phyloP scores from a whole-genome alignment of 2,888 invertebrate genomes.

The Caenorhabditis uteleia region DNA sequence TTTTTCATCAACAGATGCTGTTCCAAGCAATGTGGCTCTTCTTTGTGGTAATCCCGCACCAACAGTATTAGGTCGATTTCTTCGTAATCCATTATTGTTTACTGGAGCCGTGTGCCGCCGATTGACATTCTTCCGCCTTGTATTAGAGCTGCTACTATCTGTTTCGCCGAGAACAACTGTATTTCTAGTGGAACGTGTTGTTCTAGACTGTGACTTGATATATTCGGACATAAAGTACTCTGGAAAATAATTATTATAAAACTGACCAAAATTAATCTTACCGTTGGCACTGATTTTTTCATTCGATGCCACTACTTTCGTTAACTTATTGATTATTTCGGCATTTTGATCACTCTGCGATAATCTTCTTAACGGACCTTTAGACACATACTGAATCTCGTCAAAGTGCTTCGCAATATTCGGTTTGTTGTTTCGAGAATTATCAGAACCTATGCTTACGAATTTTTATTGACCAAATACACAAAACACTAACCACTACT shows the following conservation, averaged over 20 bases:
- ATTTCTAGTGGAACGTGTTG: not conserved
- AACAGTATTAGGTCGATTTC: constrained; percentile 45
- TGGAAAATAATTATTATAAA: not conserved
- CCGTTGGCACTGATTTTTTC: constrained; percentile 24
- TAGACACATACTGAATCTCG: not conserved
- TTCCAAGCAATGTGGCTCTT: not conserved
- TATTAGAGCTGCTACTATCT: too few species aligned
- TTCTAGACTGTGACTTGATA: not conserved
- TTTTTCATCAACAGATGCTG: constrained; percentile 28
- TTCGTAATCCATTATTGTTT: constrained; percentile 20
- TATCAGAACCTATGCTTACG: too few species aligned
- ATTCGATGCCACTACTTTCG: too few species aligned
- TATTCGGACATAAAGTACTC: constrained; percentile 28
- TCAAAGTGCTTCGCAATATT: constrained; percentile 18
- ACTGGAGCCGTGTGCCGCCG: constrained; percentile 35
- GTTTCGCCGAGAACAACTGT: not conserved
- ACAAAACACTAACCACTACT: not conserved
- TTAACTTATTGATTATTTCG: constrained; percentile 10
- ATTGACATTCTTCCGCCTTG: too few species aligned
- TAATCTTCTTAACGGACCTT: constrained; percentile 19
- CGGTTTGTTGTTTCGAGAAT: too few species aligned
- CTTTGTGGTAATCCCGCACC: constrained; percentile 32
- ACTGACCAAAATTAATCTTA: too few species aligned
- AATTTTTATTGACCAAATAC: too few species aligned
- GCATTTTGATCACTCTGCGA: constrained; percentile 33